Evolutionary conservation across 2,797 vertebrate genomes (phyloP).

Genomic region (Muscicapa comitata): DNA sequence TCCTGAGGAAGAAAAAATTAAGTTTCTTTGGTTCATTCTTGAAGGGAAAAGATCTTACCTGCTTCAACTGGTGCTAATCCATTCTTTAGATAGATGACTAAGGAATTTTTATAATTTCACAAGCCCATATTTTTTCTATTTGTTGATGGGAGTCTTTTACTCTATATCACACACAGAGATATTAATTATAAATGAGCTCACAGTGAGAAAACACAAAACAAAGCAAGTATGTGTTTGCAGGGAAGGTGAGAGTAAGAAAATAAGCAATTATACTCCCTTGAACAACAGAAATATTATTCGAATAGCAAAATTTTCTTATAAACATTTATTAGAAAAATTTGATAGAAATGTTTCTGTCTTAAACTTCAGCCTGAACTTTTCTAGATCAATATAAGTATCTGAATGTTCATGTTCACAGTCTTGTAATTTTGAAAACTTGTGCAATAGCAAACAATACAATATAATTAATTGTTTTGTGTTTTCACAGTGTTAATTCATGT

Average conservation of each 20-base stretch:
- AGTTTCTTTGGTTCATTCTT: neutral
- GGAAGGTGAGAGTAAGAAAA: neutral
- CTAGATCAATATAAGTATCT: neutral
- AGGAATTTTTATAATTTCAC: neutral
- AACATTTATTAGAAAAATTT: neutral
- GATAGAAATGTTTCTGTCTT: neutral
- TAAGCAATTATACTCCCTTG: neutral
- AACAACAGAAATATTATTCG: neutral
- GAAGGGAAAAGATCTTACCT: neutral
- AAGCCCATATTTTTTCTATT: neutral
- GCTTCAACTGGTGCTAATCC: neutral
- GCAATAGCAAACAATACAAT: neutral
- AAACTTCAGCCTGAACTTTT: neutral
- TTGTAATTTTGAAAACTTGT: neutral
- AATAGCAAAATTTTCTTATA: neutral
- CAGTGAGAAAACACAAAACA: neutral
- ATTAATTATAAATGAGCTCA: neutral
- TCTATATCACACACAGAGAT: neutral
- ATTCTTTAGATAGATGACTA: neutral
- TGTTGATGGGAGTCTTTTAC: neutral
- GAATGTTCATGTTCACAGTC: neutral
- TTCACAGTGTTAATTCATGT: neutral
- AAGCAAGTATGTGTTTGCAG: neutral
- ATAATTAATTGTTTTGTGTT: neutral
- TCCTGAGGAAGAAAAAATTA: neutral